Percentiles rank a stretch among this genome's conserved stretches.
Conservation (phyloP, 2,113 vertebrate species). For the Dipodomys stephensi region DNA sequence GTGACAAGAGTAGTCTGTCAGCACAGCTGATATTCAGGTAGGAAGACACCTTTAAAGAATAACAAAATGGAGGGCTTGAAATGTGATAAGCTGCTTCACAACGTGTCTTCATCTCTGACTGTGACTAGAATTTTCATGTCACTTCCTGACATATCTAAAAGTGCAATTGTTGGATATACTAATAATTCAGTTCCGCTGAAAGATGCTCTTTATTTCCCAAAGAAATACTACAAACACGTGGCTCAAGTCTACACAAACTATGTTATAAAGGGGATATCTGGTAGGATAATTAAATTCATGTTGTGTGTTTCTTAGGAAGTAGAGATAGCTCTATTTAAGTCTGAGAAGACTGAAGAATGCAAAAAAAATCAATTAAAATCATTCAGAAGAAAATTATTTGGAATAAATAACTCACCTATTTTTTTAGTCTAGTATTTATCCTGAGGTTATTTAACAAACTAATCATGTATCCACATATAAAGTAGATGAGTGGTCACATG, state of each 20-base stretch:
- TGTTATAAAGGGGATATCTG: not conserved
- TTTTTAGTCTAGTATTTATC: not conserved
- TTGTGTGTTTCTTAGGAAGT: not conserved
- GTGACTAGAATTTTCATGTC: constrained; percentile 44
- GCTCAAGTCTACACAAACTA: not conserved
- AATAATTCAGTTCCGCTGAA: constrained; percentile 28
- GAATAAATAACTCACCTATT: no score
- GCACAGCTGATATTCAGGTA: not conserved
- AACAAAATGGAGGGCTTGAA: constrained; percentile 20
- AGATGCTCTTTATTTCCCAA: not conserved
- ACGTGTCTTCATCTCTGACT: not conserved
- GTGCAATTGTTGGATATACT: constrained; percentile 16
- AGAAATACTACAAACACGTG: not conserved
- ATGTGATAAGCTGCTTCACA: constrained; percentile 43
- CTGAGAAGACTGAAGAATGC: not conserved
- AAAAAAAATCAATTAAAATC: not conserved
- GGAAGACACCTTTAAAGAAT: constrained; percentile 40
- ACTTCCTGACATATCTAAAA: constrained; percentile 68
- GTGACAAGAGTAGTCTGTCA: constrained; percentile 21
- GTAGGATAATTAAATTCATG: not conserved
- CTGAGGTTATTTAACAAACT: not conserved
- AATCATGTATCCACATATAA: not conserved
- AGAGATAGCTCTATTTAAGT: not conserved
- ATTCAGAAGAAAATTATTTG: not conserved
- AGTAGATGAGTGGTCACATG: not conserved